A percentile compares a stretch with the other conserved stretches of the same genome.
phyloP scores from a whole-genome alignment of 2,797 vertebrate species.

The Scomberomorus guttatus region DNA sequence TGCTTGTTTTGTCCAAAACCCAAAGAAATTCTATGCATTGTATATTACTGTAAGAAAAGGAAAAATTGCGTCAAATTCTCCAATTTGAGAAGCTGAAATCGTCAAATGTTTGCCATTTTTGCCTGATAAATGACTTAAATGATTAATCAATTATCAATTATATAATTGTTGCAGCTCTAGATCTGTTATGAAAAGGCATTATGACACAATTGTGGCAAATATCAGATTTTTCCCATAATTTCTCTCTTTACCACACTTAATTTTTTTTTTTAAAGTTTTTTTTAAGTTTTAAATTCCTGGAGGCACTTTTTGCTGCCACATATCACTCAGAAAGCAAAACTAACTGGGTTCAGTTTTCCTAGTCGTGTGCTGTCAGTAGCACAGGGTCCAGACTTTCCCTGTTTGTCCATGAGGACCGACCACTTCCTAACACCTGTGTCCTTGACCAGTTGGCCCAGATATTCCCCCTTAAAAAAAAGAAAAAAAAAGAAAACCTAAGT shows the following conservation, averaged over 20 bases:
- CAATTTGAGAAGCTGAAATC: not conserved
- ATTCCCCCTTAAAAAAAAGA: constrained; percentile 23
- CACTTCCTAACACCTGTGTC: constrained; percentile 78
- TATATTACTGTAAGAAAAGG: not conserved
- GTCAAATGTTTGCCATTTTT: too few species aligned
- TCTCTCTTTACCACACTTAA: not conserved
- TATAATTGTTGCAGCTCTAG: not conserved
- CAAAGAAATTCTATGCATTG: not conserved
- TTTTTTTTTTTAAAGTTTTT: too few species aligned
- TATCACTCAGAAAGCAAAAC: not conserved
- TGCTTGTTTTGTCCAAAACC: not conserved
- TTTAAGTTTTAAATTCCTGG: not conserved
- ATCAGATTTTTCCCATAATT: not conserved
- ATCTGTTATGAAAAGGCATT: not conserved
- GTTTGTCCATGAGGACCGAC: constrained; percentile 40
- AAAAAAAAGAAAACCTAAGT: constrained; percentile 54
- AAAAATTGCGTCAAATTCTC: not conserved
- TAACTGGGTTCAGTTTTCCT: constrained; percentile 10
- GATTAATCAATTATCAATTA: not conserved
- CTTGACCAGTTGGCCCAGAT: constrained; percentile 62
- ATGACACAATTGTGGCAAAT: not conserved
- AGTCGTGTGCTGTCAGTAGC: constrained; percentile 5
- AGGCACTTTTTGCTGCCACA: not conserved
- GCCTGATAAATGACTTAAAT: too few species aligned
- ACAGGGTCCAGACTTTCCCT: constrained; percentile 32